Evolutionary conservation across 1,140 invertebrate species (phyloP), one percentile per base, ranked within the genome.

Genomic region (Lordiphosa collinella): DNA sequence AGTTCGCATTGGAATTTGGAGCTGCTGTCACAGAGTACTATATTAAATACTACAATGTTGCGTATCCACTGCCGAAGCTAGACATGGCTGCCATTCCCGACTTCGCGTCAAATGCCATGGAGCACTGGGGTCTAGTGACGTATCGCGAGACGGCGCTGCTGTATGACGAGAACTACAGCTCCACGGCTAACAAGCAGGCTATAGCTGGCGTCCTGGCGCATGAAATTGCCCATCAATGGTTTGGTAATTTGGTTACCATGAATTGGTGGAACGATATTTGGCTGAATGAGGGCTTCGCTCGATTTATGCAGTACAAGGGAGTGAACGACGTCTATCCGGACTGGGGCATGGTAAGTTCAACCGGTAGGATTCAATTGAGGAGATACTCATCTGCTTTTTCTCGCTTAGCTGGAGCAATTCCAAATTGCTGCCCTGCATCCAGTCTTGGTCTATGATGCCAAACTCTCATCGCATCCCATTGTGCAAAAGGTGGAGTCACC

Each of bases 31-130:
- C 97, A 3, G 93, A 98, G 82, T 98, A 92, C 86, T 99, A 95
- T 86, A 94, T 95, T 16, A 91, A 96, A 18, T 96, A 97, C 88
- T 99, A 98, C 88, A 90, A 93, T 59, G 93, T 98, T 46, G 86
- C 92, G 13, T 99, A 97, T 90, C 96, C 97, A 6, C 89, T 98
- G 18, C 94, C 95, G 16, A 97, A 97, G 91, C 89, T 96, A 73
- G 96, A 98, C 90, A 94, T 98, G 93, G 95, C 96, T 58, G 96
- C 95, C 9, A 96, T 98, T 65, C 97, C 97, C 1, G 97, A 99
- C 89, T 98, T 98, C 90, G 93, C 94, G 4, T 96, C 96, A 0
- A 96, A 95, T 9, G 97, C 97, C 0, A 99, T 98, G 94, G 97
- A 98, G 89, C 96, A 98, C 90, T 98, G 97, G 95, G 95, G 95